These are phyloP conservation scores for Gymnocypris eckloni DNA, from an alignment of 2,797 vertebrate genomes.

Conservation along the genomic window DNA sequence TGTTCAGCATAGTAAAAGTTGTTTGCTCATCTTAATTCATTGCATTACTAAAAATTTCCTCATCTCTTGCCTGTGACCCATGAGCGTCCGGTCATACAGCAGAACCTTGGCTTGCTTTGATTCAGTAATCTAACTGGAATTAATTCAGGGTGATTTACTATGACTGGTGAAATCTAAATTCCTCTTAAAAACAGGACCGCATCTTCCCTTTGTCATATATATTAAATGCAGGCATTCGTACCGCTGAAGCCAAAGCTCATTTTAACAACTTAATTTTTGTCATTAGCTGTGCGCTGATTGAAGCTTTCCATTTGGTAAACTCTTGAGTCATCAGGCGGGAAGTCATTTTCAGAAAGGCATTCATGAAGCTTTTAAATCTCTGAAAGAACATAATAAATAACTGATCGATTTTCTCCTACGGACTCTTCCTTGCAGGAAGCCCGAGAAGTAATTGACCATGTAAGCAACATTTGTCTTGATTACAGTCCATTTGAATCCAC, in stretches of 20 bases:
- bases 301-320: constrained; percentile 68
- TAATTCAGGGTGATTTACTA: constrained; percentile 31
- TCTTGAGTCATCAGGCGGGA: constrained; percentile 64
- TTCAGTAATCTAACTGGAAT: constrained; percentile 34
- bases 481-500: constrained; percentile 70
- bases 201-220: constrained; percentile 25
- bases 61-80: constrained; percentile 4
- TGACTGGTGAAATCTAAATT: constrained; percentile 33
- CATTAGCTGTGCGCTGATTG: constrained; percentile 39
- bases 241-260: neutral
- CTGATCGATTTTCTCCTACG: constrained; percentile 67
- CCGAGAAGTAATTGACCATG: constrained; percentile 62
- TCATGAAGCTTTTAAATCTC: constrained; percentile 40
- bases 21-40: neutral
- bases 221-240: constrained; percentile 7
- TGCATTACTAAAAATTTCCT: constrained; percentile 1
- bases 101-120: constrained; percentile 18
- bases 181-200: neutral
- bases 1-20: neutral
- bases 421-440: constrained; percentile 60
- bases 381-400: constrained; percentile 74
- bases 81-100: neutral
- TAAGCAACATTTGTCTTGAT: constrained; percentile 74
- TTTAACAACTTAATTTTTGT: constrained; percentile 25
- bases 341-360: constrained; percentile 69